Evolutionary conservation across 2,113 vertebrate species (phyloP).

Genomic region (Eretmochelys imbricata): DNA sequence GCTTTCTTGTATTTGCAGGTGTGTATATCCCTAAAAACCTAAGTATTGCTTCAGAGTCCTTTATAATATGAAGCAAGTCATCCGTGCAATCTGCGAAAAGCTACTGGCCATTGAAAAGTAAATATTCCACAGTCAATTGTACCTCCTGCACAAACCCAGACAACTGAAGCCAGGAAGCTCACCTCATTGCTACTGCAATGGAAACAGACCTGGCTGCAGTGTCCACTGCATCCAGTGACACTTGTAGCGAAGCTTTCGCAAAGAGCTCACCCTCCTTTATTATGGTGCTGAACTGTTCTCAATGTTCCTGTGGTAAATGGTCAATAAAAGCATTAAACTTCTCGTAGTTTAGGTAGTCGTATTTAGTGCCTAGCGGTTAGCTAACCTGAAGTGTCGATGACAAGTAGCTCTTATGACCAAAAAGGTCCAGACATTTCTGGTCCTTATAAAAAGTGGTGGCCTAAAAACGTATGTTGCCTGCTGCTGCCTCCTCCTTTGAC

Average conservation of each 20-base stretch:
- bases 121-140: too few species aligned
- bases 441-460: too few species aligned
- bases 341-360: neutral
- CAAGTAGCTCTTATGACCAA: too few species aligned
- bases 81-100: too few species aligned
- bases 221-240: neutral
- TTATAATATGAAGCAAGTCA: too few species aligned
- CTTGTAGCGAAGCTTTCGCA: neutral
- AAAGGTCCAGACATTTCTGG: too few species aligned
- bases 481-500: too few species aligned
- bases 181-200: neutral
- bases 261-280: neutral
- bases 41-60: too few species aligned
- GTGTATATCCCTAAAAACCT: neutral
- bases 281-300: neutral
- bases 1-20: neutral
- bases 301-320: neutral
- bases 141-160: too few species aligned
- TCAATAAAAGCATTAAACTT: neutral
- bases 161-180: neutral
- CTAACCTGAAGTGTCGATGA: too few species aligned
- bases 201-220: neutral
- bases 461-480: too few species aligned
- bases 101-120: too few species aligned
- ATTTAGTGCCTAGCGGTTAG: neutral